Conservation (phyloP, 1,140 invertebrate species). For the Luehdorfia chinensis region DNA sequence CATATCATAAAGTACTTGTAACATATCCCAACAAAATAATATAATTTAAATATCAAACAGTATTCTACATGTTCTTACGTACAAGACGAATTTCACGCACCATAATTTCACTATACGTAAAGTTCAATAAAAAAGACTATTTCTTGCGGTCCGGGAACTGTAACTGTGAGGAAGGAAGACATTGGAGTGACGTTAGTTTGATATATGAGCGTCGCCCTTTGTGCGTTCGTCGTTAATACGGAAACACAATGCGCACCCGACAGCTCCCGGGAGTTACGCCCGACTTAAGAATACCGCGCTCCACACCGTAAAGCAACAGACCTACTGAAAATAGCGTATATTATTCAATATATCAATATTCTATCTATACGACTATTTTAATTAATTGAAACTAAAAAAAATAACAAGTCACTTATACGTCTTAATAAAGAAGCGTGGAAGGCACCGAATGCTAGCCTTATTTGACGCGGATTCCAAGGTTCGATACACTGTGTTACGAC, state of each 20-base stretch:
- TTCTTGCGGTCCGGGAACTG: constrained; percentile 53
- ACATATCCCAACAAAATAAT: too few relatives aligned
- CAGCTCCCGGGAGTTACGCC: constrained; percentile 44
- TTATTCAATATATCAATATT: too few relatives aligned
- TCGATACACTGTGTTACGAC: too few relatives aligned
- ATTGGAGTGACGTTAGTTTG: constrained; percentile 72
- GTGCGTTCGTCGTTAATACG: constrained; percentile 63
- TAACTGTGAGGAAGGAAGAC: constrained; percentile 69
- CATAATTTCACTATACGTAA: constrained; percentile 56
- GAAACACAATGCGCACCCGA: constrained; percentile 50
- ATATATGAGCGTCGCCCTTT: constrained; percentile 68
- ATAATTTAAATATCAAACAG: constrained; percentile 4
- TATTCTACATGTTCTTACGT: not conserved
- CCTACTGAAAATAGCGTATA: constrained; percentile 12
- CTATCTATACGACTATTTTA: too few relatives aligned
- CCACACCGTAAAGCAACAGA: constrained; percentile 33
- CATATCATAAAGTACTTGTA: too few relatives aligned
- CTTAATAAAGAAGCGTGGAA: too few relatives aligned
- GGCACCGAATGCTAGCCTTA: too few relatives aligned
- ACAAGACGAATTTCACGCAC: constrained; percentile 45
- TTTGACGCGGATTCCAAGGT: too few relatives aligned
- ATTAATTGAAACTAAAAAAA: too few relatives aligned
- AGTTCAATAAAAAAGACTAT: constrained; percentile 64
- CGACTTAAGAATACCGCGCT: constrained; percentile 43
- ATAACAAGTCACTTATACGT: too few relatives aligned